Conservation (phyloP, 2,797 vertebrate genomes). For the Gymnopithys bicolor region DNA sequence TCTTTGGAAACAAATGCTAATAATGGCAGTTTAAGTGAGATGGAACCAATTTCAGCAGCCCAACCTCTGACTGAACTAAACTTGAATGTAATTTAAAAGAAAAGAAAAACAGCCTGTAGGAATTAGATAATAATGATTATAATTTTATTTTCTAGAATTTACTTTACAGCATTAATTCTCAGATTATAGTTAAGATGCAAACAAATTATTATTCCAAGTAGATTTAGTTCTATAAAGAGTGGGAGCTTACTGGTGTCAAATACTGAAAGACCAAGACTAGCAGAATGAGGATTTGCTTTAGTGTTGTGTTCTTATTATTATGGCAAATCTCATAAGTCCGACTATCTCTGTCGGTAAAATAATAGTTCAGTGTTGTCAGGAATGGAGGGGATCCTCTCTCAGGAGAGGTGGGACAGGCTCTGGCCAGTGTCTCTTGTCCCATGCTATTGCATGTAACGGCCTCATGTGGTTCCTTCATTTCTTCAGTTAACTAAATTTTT, state of each 20-base stretch:
- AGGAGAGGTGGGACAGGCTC: background rate
- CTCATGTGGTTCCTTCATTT: background rate
- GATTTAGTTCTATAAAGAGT: background rate
- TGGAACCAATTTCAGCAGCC: constrained; percentile 4
- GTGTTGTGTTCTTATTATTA: background rate
- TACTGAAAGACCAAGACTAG: background rate
- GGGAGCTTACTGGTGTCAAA: background rate
- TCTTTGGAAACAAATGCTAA: constrained; percentile 33
- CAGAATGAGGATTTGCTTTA: background rate
- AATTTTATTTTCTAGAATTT: background rate
- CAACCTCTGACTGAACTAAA: background rate
- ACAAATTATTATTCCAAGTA: background rate
- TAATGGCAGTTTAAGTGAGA: background rate
- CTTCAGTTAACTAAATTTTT: background rate
- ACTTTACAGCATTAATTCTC: background rate
- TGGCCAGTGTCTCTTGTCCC: background rate
- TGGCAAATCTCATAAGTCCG: background rate
- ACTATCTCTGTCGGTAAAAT: background rate
- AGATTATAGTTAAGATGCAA: background rate
- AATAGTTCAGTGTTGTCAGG: background rate
- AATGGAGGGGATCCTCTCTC: background rate
- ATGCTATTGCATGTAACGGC: background rate
- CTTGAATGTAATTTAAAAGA: background rate
- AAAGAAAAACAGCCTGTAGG: background rate
- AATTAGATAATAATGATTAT: background rate